phyloP scores from a whole-genome alignment of 2,888 invertebrate species.

The Andrena praecox region DNA sequence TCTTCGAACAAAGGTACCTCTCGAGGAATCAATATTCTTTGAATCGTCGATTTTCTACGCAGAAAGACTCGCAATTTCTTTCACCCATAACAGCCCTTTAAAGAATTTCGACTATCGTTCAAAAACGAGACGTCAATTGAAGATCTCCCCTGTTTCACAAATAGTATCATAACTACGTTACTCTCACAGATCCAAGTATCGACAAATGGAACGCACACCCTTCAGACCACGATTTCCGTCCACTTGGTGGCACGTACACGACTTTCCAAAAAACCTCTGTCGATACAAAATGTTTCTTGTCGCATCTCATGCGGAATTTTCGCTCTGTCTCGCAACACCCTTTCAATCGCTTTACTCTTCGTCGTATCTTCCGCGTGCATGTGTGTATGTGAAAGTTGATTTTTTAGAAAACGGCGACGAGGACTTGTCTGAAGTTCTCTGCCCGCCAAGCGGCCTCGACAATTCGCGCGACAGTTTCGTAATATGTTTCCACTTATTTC shows the following conservation, averaged over 20 bases:
- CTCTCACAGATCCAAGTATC: neutral
- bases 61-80: neutral
- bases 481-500: slow-evolving; percentile 80
- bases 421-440: slow-evolving; percentile 76
- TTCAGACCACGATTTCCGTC: slow-evolving; percentile 57
- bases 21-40: neutral
- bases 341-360: slow-evolving; percentile 24
- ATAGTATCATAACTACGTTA: neutral
- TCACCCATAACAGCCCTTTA: neutral
- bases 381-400: slow-evolving; percentile 11
- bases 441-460: slow-evolving; percentile 40
- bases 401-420: slow-evolving; percentile 73
- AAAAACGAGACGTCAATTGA: neutral
- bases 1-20: neutral
- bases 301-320: slow-evolving; percentile 78
- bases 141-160: too few relatives aligned
- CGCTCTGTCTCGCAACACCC: slow-evolving; percentile 48
- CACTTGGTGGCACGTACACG: slow-evolving; percentile 75
- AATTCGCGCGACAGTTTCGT: slow-evolving; percentile 27
- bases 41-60: neutral
- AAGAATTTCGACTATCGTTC: neutral
- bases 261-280: slow-evolving; percentile 49
- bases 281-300: slow-evolving; percentile 75
- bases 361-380: slow-evolving; percentile 3
- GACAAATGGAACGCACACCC: slow-evolving; percentile 62